These are phyloP conservation scores for Dipodomys stephensi DNA, from an alignment of 2,113 vertebrate genomes.

Conservation along the genomic window DNA sequence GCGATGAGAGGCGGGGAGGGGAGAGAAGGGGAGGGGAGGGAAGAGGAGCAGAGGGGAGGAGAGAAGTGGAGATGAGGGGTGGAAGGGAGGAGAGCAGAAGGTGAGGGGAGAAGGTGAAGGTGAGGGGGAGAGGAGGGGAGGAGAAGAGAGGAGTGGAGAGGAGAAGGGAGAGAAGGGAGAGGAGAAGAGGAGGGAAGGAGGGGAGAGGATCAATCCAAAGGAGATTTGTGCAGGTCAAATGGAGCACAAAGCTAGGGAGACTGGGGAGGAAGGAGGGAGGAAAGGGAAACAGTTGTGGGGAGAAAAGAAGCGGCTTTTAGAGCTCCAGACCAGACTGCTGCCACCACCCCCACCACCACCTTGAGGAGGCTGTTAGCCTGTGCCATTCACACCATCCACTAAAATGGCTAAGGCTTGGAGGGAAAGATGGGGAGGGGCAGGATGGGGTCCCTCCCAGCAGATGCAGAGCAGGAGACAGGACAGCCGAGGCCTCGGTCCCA, in stretches of 20 bases:
- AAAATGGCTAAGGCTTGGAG: constrained; percentile 36
- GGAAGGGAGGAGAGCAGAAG: too few species aligned
- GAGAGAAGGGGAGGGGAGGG: background rate
- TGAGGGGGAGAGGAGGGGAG: background rate
- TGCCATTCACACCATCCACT: constrained; percentile 53
- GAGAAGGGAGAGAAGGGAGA: background rate
- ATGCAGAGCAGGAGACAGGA: background rate
- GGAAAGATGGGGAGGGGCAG: background rate
- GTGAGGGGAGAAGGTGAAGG: too few species aligned
- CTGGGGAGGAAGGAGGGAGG: constrained; percentile 37
- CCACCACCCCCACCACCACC: background rate
- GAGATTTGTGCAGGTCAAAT: background rate
- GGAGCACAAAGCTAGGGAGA: constrained; percentile 48
- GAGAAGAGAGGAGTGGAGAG: background rate
- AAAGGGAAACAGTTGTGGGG: constrained; percentile 58
- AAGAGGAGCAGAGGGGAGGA: too few species aligned
- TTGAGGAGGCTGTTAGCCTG: background rate
- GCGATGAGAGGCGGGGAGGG: background rate
- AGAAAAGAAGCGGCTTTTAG: constrained; percentile 38
- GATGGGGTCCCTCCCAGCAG: background rate
- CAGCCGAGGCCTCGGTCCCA: too few species aligned
- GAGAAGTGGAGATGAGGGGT: too few species aligned
- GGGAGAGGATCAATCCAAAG: constrained; percentile 32
- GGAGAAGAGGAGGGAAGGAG: background rate
- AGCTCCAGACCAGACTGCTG: constrained; percentile 9